phyloP scores from a whole-genome alignment of 1,140 invertebrate species.

The Trichonephila clavata region DNA sequence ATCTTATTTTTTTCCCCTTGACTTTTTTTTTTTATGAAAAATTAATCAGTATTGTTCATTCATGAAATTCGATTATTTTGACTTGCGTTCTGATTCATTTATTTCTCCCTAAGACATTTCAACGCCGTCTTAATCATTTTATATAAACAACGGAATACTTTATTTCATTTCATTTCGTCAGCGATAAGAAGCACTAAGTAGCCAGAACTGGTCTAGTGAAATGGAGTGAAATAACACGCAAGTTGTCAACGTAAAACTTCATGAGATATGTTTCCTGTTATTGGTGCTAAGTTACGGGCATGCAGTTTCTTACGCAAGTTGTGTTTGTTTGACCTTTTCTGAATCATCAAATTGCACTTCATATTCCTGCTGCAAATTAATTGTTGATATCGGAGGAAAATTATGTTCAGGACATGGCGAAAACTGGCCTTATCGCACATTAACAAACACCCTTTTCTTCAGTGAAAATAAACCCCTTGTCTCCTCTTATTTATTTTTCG shows the following conservation, averaged over 20 bases:
- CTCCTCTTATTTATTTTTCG: no score
- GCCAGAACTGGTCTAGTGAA: not conserved
- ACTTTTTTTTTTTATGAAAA: no score
- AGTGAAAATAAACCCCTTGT: no score
- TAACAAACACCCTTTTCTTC: no score
- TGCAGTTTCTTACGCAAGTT: not conserved
- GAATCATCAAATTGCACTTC: not conserved
- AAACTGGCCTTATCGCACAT: no score
- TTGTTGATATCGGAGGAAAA: not conserved
- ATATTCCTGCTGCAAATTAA: not conserved
- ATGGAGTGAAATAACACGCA: not conserved
- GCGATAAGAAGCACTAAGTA: not conserved
- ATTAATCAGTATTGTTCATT: not conserved
- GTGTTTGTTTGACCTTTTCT: conserved; percentile 8
- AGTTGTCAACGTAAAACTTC: not conserved
- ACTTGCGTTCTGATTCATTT: not conserved
- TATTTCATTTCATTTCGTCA: not conserved
- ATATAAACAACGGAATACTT: conserved; percentile 8
- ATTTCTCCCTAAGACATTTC: not conserved
- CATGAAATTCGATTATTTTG: not conserved
- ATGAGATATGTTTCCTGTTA: conserved; percentile 5
- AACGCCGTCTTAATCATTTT: not conserved
- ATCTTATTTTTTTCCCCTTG: not conserved
- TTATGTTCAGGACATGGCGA: no score
- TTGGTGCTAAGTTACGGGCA: not conserved